Evolutionary conservation across 2,113 vertebrate species (phyloP).

Genomic region (Oreochromis tanganicae): DNA sequence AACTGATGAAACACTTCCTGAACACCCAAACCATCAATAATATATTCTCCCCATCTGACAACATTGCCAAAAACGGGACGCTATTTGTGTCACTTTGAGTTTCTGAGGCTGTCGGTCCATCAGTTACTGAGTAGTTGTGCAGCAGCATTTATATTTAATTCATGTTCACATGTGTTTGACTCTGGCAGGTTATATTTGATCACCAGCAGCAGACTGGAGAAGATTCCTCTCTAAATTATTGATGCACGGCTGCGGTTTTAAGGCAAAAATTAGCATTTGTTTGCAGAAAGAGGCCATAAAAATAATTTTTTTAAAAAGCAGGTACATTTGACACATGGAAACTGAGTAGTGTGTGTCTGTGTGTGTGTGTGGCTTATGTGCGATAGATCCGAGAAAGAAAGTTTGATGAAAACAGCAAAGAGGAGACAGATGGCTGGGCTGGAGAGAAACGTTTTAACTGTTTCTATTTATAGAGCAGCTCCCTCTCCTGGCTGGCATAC

Average conservation of each 20-base stretch:
- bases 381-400: neutral
- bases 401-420: neutral
- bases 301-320: neutral
- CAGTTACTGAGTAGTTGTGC: neutral
- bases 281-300: neutral
- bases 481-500: slow-evolving; percentile 54
- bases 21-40: neutral
- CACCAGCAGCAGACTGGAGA: slow-evolving; percentile 27
- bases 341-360: neutral
- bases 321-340: neutral
- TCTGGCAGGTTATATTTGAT: slow-evolving; percentile 52
- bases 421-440: neutral
- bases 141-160: slow-evolving; percentile 60
- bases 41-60: neutral
- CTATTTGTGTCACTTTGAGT: neutral
- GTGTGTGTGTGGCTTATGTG: neutral
- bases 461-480: slow-evolving; percentile 50
- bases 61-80: neutral
- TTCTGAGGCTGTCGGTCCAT: neutral
- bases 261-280: neutral
- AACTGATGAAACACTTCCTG: neutral
- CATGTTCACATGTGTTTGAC: neutral
- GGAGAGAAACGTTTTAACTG: neutral
- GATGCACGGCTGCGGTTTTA: slow-evolving; percentile 50
- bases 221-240: slow-evolving; percentile 60